Evolutionary conservation across 2,888 invertebrate species (phyloP).

Genomic region (Nomada hirtipes): DNA sequence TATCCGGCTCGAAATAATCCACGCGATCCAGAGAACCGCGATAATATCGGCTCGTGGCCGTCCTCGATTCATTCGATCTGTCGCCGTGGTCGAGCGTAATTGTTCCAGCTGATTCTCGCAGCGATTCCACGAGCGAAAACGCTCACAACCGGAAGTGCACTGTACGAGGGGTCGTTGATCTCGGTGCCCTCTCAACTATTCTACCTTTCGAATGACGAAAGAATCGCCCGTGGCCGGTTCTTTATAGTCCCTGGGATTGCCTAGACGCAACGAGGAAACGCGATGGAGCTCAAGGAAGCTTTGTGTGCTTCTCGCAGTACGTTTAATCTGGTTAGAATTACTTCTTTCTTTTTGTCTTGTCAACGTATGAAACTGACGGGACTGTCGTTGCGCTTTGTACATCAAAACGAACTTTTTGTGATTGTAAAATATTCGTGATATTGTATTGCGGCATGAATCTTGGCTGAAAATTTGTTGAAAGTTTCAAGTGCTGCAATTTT

Average conservation of each 20-base stretch:
- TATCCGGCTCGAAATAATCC: conserved; percentile 27
- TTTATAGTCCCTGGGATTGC: not conserved
- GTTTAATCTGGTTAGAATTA: no score
- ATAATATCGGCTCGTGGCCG: conserved; percentile 7
- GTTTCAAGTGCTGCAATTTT: no score
- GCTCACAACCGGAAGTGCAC: conserved; percentile 5
- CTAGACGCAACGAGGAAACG: conserved; percentile 29
- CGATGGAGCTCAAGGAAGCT: not conserved
- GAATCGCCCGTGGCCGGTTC: conserved; percentile 34
- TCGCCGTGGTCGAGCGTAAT: conserved; percentile 4
- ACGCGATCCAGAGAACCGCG: not conserved
- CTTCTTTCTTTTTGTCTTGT: no score
- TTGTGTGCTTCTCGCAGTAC: no score
- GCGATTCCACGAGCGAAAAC: conserved; percentile 20
- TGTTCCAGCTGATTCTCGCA: conserved; percentile 15
- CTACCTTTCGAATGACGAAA: conserved; percentile 16
- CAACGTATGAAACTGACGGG: no score
- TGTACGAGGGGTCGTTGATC: conserved; percentile 48
- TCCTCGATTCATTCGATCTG: not conserved
- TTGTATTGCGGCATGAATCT: no score
- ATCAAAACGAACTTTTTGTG: no score
- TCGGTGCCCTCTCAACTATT: conserved; percentile 25
- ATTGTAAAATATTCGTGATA: no score
- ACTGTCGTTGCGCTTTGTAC: no score
- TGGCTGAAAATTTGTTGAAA: no score